Evolutionary conservation across 2,888 invertebrate species (phyloP).

Genomic region (Ctena decussata): DNA sequence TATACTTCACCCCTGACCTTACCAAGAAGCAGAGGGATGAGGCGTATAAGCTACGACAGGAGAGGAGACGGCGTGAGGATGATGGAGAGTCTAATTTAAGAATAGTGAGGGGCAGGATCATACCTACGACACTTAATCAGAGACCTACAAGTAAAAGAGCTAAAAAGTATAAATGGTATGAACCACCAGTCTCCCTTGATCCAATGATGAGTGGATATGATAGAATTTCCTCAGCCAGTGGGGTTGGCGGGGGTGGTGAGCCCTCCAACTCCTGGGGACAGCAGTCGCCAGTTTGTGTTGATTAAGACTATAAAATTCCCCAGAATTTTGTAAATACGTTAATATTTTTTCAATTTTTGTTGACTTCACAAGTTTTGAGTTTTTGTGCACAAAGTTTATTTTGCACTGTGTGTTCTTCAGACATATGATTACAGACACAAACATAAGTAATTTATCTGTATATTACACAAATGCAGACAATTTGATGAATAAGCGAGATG

Average conservation of each 20-base stretch:
- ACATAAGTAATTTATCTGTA: not conserved
- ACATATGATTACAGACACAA: not conserved
- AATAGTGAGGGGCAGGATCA: not conserved
- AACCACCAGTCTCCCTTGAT: not conserved
- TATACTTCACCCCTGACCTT: not conserved
- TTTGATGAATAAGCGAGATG: not conserved
- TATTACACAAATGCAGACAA: constrained; percentile 4
- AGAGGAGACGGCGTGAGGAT: not conserved
- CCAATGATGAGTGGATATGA: too few relatives aligned
- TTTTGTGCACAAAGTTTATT: not conserved
- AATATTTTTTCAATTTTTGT: not conserved
- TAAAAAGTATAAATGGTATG: too few relatives aligned
- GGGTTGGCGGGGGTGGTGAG: too few relatives aligned
- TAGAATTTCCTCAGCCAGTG: too few relatives aligned
- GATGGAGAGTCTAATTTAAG: not conserved
- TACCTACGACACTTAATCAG: not conserved
- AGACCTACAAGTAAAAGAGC: not conserved
- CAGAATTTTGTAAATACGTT: not conserved
- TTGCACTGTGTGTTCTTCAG: not conserved
- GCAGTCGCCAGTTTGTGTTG: too few relatives aligned
- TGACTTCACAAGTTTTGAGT: not conserved
- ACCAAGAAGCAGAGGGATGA: not conserved
- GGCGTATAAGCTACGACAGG: not conserved
- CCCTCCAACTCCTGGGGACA: too few relatives aligned
- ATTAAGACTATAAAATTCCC: not conserved